These are phyloP conservation scores for Cheilinus undulatus DNA, from an alignment of 2,113 vertebrate genomes.

Conservation along the genomic window DNA sequence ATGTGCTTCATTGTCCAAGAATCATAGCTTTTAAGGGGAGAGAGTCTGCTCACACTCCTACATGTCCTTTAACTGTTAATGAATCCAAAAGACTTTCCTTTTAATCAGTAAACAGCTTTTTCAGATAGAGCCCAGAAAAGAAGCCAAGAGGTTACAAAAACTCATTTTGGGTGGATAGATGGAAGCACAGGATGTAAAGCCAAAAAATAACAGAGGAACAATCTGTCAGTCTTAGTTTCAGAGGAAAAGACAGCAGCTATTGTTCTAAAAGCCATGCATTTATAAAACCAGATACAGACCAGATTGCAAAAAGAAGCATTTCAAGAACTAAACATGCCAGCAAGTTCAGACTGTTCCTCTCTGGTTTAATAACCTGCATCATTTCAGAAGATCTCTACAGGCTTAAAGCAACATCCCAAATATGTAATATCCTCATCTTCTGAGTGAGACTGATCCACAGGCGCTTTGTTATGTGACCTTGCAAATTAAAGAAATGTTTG, in stretches of 20 bases:
- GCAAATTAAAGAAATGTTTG: no score
- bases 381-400: no score
- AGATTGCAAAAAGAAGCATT: no score
- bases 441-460: no score
- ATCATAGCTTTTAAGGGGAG: no score
- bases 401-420: no score
- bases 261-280: not conserved
- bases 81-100: not conserved
- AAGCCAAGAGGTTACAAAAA: not conserved
- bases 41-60: not conserved
- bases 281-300: no score
- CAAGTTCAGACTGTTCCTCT: no score
- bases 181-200: not conserved
- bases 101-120: not conserved
- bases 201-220: not conserved
- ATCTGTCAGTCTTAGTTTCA: conserved; percentile 2
- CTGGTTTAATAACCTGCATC: no score
- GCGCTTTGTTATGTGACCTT: no score
- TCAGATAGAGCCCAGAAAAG: not conserved
- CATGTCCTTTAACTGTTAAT: not conserved
- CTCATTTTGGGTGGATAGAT: not conserved
- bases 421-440: no score
- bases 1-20: not conserved
- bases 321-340: no score
- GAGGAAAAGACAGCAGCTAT: not conserved